These are phyloP conservation scores for Dinoponera quadriceps DNA, from an alignment of 1,140 invertebrate genomes.

Conservation along the genomic window DNA sequence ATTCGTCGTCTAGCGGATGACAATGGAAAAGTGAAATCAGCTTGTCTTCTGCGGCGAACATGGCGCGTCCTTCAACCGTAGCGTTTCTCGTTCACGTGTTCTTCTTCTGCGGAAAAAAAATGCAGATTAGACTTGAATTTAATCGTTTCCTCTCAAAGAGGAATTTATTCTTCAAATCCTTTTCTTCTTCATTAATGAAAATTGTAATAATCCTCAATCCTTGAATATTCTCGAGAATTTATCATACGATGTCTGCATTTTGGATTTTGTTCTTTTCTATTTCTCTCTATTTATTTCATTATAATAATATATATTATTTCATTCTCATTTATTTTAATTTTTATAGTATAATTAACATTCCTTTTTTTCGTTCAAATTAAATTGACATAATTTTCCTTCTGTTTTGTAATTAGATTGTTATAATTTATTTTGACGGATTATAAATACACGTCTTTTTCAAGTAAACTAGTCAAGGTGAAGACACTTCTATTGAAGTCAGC, in stretches of 20 bases:
- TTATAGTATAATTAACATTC: constrained; percentile 4
- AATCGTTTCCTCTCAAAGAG: neutral
- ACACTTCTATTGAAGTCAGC: neutral
- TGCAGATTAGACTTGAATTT: neutral
- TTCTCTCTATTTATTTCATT: neutral
- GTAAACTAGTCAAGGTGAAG: neutral
- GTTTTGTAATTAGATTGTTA: neutral
- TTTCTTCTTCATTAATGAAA: too few relatives aligned
- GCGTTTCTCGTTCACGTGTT: neutral
- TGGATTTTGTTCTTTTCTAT: neutral
- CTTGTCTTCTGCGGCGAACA: constrained; percentile 9
- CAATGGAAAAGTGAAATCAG: constrained; percentile 80
- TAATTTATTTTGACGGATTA: neutral
- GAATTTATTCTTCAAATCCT: too few relatives aligned
- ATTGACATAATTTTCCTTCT: neutral
- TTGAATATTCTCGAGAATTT: too few relatives aligned
- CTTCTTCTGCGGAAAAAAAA: neutral
- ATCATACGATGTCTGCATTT: too few relatives aligned
- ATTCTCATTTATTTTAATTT: neutral
- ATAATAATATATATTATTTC: neutral
- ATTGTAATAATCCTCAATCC: too few relatives aligned
- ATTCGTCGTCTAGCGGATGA: constrained; percentile 65
- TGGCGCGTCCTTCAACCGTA: constrained; percentile 28
- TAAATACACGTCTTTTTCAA: neutral
- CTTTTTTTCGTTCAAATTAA: too few relatives aligned